These are phyloP conservation scores for Mormyrops boulengeri DNA, from an alignment of 2,797 vertebrate species.

Conservation along the genomic window DNA sequence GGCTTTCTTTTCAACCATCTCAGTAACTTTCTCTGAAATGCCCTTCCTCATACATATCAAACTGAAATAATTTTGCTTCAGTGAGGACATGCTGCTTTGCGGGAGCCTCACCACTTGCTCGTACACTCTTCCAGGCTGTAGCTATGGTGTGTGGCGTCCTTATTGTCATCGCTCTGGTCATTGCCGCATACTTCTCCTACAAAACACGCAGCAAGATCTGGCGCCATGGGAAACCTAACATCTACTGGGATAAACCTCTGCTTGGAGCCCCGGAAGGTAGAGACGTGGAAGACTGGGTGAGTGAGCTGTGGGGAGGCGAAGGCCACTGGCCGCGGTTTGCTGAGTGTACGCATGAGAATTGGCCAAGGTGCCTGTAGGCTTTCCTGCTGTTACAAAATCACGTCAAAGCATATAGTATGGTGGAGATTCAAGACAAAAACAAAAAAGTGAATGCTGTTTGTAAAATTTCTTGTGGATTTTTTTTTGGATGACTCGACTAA, in stretches of 20 bases:
- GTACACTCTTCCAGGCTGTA: constrained; percentile 54
- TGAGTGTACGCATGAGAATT: not conserved
- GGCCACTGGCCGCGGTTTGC: not conserved
- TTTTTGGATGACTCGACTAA: constrained; percentile 4
- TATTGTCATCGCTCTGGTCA: constrained; percentile 62
- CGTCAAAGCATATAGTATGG: not conserved
- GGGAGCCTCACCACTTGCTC: not conserved
- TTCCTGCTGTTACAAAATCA: not conserved
- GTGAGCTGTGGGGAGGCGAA: constrained; percentile 21
- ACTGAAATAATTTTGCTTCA: not conserved
- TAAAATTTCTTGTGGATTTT: not conserved
- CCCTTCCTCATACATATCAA: not conserved
- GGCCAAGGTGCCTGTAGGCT: not conserved
- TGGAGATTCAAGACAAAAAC: not conserved
- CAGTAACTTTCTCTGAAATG: not conserved
- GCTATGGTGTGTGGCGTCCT: constrained; percentile 74
- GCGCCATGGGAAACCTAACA: constrained; percentile 70
- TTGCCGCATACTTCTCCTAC: constrained; percentile 73
- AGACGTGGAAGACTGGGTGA: constrained; percentile 76
- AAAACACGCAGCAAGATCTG: constrained; percentile 80
- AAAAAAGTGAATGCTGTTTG: not conserved
- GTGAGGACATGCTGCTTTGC: not conserved
- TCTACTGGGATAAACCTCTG: constrained; percentile 64
- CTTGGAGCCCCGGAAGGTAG: constrained; percentile 51
- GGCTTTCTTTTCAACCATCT: not conserved